Percentiles rank a stretch among this genome's conserved stretches.
These are phyloP conservation scores for Panagrolaimus sp. DNA, from an alignment of 1,140 invertebrate species.

Conservation along the genomic window DNA sequence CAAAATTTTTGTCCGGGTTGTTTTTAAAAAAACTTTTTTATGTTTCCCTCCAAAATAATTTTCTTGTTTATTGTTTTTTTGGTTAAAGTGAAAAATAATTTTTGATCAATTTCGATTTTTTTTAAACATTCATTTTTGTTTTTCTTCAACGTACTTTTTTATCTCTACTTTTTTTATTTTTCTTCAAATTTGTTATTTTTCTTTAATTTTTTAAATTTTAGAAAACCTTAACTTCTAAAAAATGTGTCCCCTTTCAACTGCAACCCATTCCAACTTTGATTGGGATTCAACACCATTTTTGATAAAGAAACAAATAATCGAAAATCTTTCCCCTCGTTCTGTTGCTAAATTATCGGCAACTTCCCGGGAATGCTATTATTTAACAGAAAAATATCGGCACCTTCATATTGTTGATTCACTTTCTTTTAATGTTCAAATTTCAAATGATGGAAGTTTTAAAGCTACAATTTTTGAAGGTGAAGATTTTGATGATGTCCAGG, in stretches of 20 bases:
- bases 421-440: not conserved
- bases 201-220: not conserved
- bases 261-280: not conserved
- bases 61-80: too few relatives aligned
- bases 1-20: too few relatives aligned
- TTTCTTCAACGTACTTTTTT: too few relatives aligned
- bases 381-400: not conserved
- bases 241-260: conserved; percentile 9
- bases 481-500: not conserved
- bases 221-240: not conserved
- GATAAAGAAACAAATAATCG: not conserved
- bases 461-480: not conserved
- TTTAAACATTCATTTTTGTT: too few relatives aligned
- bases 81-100: too few relatives aligned
- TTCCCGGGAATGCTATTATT: not conserved
- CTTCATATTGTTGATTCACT: conserved; percentile 7
- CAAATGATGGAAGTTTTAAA: not conserved
- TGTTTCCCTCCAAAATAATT: too few relatives aligned
- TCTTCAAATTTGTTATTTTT: too few relatives aligned
- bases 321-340: not conserved
- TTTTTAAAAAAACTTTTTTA: too few relatives aligned
- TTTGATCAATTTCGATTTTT: too few relatives aligned
- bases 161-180: too few relatives aligned
- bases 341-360: not conserved
- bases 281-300: not conserved